Percentiles rank a stretch among this genome's conserved stretches.
Conservation (phyloP, 2,888 invertebrate genomes). For the Augiades crinisus region DNA sequence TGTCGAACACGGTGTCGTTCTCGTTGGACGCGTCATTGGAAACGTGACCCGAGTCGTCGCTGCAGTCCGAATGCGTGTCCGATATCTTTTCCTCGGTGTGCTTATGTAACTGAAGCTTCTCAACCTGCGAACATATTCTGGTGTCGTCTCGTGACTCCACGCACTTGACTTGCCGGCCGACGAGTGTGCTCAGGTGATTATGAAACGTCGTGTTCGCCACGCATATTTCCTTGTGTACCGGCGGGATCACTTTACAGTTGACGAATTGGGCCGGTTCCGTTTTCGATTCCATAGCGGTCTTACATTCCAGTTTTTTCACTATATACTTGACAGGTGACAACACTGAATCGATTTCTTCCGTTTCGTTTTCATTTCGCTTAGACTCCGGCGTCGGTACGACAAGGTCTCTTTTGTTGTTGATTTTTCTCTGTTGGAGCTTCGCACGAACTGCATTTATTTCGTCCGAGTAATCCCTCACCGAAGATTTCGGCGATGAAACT, state of each 20-base stretch:
- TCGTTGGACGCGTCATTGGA: conserved; percentile 91
- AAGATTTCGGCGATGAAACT: conserved; percentile 54
- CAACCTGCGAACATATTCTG: conserved; percentile 63
- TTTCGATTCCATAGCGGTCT: conserved; percentile 68
- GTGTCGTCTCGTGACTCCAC: conserved; percentile 66
- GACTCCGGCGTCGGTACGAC: conserved; percentile 49
- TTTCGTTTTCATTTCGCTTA: conserved; percentile 61
- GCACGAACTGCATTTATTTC: conserved; percentile 76
- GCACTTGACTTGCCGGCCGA: conserved; percentile 72
- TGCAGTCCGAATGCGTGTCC: conserved; percentile 85
- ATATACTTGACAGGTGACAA: conserved; percentile 75
- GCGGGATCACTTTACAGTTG: conserved; percentile 73
- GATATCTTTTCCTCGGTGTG: conserved; percentile 75
- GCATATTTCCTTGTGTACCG: conserved; percentile 71
- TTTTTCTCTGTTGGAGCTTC: conserved; percentile 73
- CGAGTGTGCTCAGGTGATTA: conserved; percentile 77
- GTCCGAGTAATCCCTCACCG: conserved; percentile 70
- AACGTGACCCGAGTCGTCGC: conserved; percentile 91
- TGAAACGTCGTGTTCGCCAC: conserved; percentile 75
- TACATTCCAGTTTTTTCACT: conserved; percentile 74
- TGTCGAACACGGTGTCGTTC: conserved; percentile 75
- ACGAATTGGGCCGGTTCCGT: conserved; percentile 62
- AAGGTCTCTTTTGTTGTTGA: conserved; percentile 67
- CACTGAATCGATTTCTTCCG: conserved; percentile 57
- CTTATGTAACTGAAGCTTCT: conserved; percentile 62